Conservation (phyloP, 2,888 invertebrate genomes). For the Nipponacmea schrenckii region DNA sequence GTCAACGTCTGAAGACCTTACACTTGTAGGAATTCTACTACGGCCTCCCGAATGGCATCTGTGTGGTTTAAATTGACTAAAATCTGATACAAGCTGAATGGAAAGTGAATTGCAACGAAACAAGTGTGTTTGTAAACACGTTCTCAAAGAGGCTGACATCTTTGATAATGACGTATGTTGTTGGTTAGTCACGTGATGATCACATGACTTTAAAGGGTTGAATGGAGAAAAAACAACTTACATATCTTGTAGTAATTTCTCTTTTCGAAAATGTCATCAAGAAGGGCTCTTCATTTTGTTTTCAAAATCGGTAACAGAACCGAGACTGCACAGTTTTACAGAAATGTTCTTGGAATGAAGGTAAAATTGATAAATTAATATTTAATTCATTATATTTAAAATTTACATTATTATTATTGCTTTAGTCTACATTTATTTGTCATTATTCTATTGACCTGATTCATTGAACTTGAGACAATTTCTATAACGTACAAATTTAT, state of each 20-base stretch:
- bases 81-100: no score
- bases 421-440: no score
- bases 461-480: no score
- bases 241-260: neutral
- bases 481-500: no score
- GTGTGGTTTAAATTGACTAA: no score
- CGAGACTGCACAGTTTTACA: constrained; percentile 86
- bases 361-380: constrained; percentile 70
- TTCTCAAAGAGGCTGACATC: constrained; percentile 30
- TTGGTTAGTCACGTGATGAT: constrained; percentile 21
- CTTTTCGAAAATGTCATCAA: constrained; percentile 37
- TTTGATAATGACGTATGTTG: constrained; percentile 2
- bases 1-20: constrained; percentile 24
- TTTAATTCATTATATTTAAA: neutral
- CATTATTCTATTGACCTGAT: no score
- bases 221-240: neutral
- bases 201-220: constrained; percentile 9
- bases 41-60: constrained; percentile 28
- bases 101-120: neutral
- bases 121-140: constrained; percentile 16
- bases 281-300: constrained; percentile 91
- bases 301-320: constrained; percentile 93
- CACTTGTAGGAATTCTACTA: constrained; percentile 19
- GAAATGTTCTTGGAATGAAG: constrained; percentile 93
- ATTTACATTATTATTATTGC: neutral